Base-by-base conservation (phyloP, 2,797 vertebrate species). In the Cichlasoma orientale region DNA sequence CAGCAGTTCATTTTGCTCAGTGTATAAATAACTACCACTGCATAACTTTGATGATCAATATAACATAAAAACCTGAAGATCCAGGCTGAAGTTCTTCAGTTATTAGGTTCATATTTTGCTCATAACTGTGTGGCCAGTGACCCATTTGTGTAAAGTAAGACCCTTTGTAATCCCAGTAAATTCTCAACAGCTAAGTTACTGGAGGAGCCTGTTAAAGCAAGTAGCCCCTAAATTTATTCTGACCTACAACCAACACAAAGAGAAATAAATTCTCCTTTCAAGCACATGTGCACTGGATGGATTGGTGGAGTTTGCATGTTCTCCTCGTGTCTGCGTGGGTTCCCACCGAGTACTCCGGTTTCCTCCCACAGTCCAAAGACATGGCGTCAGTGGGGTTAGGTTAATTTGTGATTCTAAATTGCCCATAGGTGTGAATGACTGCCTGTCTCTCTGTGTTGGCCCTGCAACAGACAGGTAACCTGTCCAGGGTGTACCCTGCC, bases 1-100 rank as follows among this genome's bases (percentile, higher is more conserved):
- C 58, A 23, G 58, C 33, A 38, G 1, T 61, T 23, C 5, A 0
- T 16, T 61, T 61, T 38, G n/a, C 4, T 41, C 0, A 0, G 23
- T 61, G 58, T 61, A 23, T 61, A 41, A 41, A 23, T 23, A 61
- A 41, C 12, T 61, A 23, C 1, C 0, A 0, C 23, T 41, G 33
- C 33, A 61, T 61, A 23, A 41, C 16, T 16, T 41, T 0, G 1
- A 41, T 41, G 9, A 55, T 55, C 7, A 56, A 18, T 58, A 11
- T 36, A 36, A 36, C 36, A 36, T 11, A 61, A 61, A 16, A 61
- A 61, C 33, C 16, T 16, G 58, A 41, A 1, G 33, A 38, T 38
- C 36, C 16, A 23, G 33, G n/a, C 33, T 61, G 12, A 23, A 41
- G 58, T 23, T 41, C 7, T 23, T 61, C 33, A 36, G 36, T 0